These are phyloP conservation scores for Drosophila mojavensis DNA, from an alignment of 1,140 invertebrate species.

Conservation along the genomic window DNA sequence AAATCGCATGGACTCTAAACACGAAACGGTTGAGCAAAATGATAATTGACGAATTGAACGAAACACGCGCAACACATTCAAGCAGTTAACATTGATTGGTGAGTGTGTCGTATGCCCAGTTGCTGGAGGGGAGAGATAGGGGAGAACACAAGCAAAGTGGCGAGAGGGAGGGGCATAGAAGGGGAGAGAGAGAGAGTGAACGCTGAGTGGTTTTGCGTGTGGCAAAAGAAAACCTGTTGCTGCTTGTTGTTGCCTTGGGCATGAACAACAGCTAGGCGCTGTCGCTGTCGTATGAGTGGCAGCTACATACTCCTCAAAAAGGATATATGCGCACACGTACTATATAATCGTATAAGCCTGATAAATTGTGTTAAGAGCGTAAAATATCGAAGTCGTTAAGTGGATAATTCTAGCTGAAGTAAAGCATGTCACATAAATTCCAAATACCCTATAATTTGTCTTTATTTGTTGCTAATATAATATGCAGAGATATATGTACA, in stretches of 20 bases:
- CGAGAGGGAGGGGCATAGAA: neutral
- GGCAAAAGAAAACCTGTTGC: constrained; percentile 64
- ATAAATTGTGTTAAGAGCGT: no score
- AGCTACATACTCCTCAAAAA: constrained; percentile 1
- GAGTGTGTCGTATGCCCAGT: neutral
- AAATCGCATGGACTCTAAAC: constrained; percentile 64
- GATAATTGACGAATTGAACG: constrained; percentile 59
- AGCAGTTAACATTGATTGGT: constrained; percentile 28
- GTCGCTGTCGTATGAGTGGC: neutral
- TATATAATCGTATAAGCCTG: no score
- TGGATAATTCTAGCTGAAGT: no score
- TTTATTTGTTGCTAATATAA: no score
- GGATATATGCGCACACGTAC: neutral
- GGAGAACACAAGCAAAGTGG: neutral
- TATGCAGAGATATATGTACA: no score
- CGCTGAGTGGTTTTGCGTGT: neutral
- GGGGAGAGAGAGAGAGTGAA: neutral
- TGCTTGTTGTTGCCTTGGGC: constrained; percentile 43
- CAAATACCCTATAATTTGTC: no score
- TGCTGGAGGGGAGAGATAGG: neutral
- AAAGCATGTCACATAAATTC: no score
- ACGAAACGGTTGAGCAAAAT: constrained; percentile 68
- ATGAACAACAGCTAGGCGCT: neutral
- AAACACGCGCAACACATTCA: constrained; percentile 60
- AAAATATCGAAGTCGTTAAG: no score